Percentiles rank a stretch among this genome's conserved stretches.
phyloP scores from a whole-genome alignment of 37 sponge, comb jelly and placozoan genomes.

The Dysidea cf. avara region DNA sequence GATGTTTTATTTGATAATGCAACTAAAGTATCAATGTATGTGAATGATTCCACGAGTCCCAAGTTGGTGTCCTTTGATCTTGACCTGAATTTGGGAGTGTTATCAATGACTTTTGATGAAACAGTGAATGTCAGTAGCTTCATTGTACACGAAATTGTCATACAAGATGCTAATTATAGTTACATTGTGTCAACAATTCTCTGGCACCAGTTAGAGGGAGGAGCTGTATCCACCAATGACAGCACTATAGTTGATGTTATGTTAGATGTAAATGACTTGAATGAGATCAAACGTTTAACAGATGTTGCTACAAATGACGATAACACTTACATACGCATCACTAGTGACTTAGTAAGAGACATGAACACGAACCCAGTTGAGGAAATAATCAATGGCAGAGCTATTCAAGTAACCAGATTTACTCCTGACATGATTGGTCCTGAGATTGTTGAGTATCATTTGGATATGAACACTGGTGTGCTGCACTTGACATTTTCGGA shows the following conservation, averaged over 20 bases:
- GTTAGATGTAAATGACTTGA: constrained; percentile 55
- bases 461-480: constrained; percentile 64
- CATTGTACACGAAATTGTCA: constrained; percentile 8
- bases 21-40: constrained; percentile 11
- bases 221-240: constrained; percentile 27
- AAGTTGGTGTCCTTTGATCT: constrained; percentile 56
- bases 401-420: constrained; percentile 43
- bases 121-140: constrained; percentile 67
- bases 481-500: constrained; percentile 74
- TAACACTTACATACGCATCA: constrained; percentile 57
- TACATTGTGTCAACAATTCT: constrained; percentile 35
- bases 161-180: constrained; percentile 49
- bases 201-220: constrained; percentile 31
- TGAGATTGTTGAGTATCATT: constrained; percentile 28
- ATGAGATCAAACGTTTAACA: constrained; percentile 55
- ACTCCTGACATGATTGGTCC: constrained; percentile 53
- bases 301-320: constrained; percentile 37
- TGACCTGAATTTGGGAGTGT: constrained; percentile 65
- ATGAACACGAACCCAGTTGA: constrained; percentile 71
- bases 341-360: constrained; percentile 47
- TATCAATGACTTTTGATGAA: constrained; percentile 80
- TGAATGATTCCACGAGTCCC: constrained; percentile 62
- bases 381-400: constrained; percentile 51
- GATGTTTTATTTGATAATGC: constrained; percentile 39
- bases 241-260: constrained; percentile 49